Evolutionary conservation across 2,888 invertebrate genomes (phyloP).

Genomic region (Rambutsinella grinnellia): DNA sequence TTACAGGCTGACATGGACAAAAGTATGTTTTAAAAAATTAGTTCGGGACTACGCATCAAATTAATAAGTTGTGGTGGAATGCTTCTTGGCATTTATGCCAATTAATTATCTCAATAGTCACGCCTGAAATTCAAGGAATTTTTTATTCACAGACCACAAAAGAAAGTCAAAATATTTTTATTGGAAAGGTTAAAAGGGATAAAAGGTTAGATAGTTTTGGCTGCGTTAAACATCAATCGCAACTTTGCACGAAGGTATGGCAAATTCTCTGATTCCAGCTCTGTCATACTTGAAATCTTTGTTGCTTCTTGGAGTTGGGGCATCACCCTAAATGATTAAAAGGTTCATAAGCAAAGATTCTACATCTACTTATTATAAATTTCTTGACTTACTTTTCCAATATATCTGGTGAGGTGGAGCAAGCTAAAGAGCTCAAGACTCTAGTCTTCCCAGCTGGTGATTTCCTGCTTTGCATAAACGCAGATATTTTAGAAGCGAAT

Average conservation of each 20-base stretch:
- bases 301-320: not conserved
- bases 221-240: slow-evolving; percentile 4
- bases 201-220: too few relatives aligned
- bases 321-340: not conserved
- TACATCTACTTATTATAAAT: not conserved
- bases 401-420: not conserved
- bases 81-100: too few relatives aligned
- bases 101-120: too few relatives aligned
- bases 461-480: slow-evolving; percentile 2
- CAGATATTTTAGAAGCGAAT: slow-evolving; percentile 14
- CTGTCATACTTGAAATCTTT: not conserved
- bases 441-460: not conserved
- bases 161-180: too few relatives aligned
- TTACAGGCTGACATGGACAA: too few relatives aligned
- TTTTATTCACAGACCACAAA: too few relatives aligned
- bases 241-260: not conserved
- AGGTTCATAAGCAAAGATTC: not conserved
- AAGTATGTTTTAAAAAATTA: too few relatives aligned
- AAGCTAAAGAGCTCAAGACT: slow-evolving; percentile 1
- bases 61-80: too few relatives aligned
- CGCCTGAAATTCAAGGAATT: too few relatives aligned
- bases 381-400: slow-evolving; percentile 4
- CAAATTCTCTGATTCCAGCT: not conserved
- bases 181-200: too few relatives aligned
- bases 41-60: too few relatives aligned